These are phyloP conservation scores for Drosophila busckii DNA, from an alignment of 1,140 invertebrate species.

Conservation along the genomic window DNA sequence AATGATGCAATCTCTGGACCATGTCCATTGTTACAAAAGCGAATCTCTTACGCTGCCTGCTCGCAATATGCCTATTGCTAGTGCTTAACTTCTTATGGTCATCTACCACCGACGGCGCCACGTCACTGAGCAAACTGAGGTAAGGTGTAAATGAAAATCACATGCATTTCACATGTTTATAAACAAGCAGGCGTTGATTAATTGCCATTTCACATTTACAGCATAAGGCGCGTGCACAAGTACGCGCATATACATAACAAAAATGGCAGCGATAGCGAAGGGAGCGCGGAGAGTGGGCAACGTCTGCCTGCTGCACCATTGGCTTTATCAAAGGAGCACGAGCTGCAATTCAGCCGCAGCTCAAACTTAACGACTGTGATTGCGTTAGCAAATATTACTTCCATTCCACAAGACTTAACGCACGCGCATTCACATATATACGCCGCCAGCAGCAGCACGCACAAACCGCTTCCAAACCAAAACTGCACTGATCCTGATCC, in stretches of 20 bases:
- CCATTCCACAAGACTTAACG: slow-evolving; percentile 71
- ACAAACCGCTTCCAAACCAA: slow-evolving; percentile 26
- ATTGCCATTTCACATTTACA: slow-evolving; percentile 8
- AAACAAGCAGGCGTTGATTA: background rate
- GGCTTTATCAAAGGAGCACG: slow-evolving; percentile 45
- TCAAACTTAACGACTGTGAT: slow-evolving; percentile 64
- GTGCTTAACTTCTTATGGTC: slow-evolving; percentile 63
- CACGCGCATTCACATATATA: slow-evolving; percentile 32
- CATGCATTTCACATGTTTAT: background rate
- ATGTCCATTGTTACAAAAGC: slow-evolving; percentile 61
- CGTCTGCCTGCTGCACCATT: slow-evolving; percentile 48
- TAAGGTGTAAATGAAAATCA: slow-evolving; percentile 7
- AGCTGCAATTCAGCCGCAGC: slow-evolving; percentile 33
- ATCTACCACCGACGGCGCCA: slow-evolving; percentile 42
- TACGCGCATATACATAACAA: slow-evolving; percentile 57
- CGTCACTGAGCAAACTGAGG: slow-evolving; percentile 65
- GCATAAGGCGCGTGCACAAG: slow-evolving; percentile 64
- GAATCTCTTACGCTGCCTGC: slow-evolving; percentile 61
- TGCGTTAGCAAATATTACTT: slow-evolving; percentile 69
- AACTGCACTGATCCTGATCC: slow-evolving; percentile 66
- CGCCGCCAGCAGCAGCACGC: slow-evolving; percentile 35
- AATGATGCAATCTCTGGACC: slow-evolving; percentile 58
- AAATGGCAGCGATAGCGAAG: slow-evolving; percentile 26
- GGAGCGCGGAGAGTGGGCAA: slow-evolving; percentile 6
- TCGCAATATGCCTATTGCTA: slow-evolving; percentile 56